phyloP scores from a whole-genome alignment of 2,113 vertebrate genomes.

The Dasyprocta punctata region DNA sequence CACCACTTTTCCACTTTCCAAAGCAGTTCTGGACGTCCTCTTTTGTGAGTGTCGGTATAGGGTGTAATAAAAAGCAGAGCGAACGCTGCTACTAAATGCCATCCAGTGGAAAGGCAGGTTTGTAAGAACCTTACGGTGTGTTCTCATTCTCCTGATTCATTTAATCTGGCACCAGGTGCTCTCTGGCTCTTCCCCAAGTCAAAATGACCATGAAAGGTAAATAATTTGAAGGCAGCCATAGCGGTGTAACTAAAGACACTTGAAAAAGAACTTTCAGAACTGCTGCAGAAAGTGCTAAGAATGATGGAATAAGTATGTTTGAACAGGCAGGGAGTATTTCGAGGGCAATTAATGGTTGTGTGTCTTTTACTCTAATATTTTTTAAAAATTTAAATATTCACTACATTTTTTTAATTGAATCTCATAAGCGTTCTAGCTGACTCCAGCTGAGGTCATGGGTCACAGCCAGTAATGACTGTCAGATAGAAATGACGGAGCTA shows the following conservation, averaged over 20 bases:
- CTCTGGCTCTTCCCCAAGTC: background rate
- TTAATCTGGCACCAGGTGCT: background rate
- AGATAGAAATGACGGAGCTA: accelerated
- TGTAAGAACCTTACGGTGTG: background rate
- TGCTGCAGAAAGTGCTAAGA: background rate
- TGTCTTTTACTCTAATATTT: background rate
- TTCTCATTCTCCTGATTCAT: background rate
- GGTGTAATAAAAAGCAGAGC: background rate
- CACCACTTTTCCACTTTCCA: background rate
- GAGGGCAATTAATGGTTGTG: background rate
- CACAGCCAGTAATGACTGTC: background rate
- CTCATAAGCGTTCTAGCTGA: background rate
- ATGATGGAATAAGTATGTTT: background rate
- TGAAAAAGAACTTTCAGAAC: background rate
- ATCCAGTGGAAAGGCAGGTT: background rate
- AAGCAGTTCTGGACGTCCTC: background rate
- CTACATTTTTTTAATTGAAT: background rate
- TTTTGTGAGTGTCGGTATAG: background rate
- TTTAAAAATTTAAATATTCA: background rate
- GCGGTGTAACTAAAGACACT: background rate
- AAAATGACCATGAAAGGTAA: background rate
- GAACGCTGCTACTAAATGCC: background rate
- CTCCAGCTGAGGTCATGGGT: background rate
- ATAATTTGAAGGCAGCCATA: background rate
- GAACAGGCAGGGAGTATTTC: background rate